Conservation (phyloP, 2,888 invertebrate genomes). For the Fragum fragum region DNA sequence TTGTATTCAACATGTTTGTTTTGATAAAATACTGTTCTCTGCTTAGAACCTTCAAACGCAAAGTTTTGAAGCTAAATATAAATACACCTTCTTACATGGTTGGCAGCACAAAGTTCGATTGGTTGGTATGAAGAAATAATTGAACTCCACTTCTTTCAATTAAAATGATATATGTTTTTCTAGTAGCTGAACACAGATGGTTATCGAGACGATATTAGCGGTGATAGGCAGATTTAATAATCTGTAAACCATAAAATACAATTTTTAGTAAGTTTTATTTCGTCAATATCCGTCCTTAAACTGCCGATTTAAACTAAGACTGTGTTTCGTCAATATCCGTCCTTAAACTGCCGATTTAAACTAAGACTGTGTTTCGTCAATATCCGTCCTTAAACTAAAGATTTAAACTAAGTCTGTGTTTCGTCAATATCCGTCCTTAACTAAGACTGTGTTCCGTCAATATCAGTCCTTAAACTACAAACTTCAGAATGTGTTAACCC, state of each 20-base stretch:
- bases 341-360: not conserved
- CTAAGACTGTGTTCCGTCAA: too few species aligned
- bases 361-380: not conserved
- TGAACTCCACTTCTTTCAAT: conserved; percentile 43
- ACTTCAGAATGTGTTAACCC: too few species aligned
- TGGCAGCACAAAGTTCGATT: not conserved
- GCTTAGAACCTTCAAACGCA: too few species aligned
- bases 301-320: not conserved
- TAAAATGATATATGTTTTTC: conserved; percentile 45
- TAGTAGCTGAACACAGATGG: conserved; percentile 35
- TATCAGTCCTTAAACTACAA: too few species aligned
- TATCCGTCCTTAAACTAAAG: conserved; percentile 8
- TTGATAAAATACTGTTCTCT: too few species aligned
- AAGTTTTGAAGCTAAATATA: too few species aligned
- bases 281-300: conserved; percentile 20
- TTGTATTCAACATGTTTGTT: too few species aligned
- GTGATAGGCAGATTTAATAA: conserved; percentile 41
- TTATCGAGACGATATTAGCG: conserved; percentile 51
- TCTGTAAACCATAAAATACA: conserved; percentile 20
- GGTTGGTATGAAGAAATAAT: conserved; percentile 32
- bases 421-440: conserved; percentile 17
- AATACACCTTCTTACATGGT: not conserved
- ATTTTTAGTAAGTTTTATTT: conserved; percentile 14
- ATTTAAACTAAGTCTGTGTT: not conserved
- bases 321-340: conserved; percentile 16